Evolutionary conservation across 2,888 invertebrate genomes (phyloP), one percentile per base, ranked within the genome.

Genomic region (Cremastinae sp.): DNA sequence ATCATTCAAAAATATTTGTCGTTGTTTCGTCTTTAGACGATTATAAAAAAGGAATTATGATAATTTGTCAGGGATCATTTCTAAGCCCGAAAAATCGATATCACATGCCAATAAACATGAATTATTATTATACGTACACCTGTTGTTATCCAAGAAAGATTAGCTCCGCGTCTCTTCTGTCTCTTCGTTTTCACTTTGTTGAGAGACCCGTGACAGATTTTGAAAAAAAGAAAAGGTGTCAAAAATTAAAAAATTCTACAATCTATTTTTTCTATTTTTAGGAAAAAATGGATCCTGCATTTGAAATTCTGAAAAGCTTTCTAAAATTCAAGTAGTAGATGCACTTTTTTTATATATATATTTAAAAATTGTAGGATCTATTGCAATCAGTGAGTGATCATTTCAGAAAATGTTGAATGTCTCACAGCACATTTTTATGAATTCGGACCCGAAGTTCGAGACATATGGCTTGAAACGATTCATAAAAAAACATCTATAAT

Each of bases 71-170:
- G 16, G 22, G 61, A 62, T 70, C 55, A 62, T 69, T 70, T 55
- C 62, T 70, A 62, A 62, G 35, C 69, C 45, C 56, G 51, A 39
- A 35, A 61, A 70, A 51, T 18, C 45, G 61, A n/a, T 47, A 18
- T 55, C 61, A 55, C 62, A 45, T 70, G 53, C 10, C 45, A 39
- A 53, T 28, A 14, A 35, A 53, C 14, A 20, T 37, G 37, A 28
- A 14, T 59, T 43, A 64, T n/a, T 69, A 69, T 69, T 55, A 62
- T 45, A 37, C 61, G 3, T 37, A 10, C 74, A 70, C 58, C 74
- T 65, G 69, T 22, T 53, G 64, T 72, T 41, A 53, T 59, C 53
- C 64, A 45, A 53, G 28, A 16, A 20, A 76, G 64, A 73, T 73
- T 59, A 59, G 51, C 18, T 41, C 9, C n/a, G 8, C 45, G n/a